These are phyloP conservation scores for Panthera uncia DNA, from an alignment of 2,113 vertebrate genomes.

Conservation along the genomic window DNA sequence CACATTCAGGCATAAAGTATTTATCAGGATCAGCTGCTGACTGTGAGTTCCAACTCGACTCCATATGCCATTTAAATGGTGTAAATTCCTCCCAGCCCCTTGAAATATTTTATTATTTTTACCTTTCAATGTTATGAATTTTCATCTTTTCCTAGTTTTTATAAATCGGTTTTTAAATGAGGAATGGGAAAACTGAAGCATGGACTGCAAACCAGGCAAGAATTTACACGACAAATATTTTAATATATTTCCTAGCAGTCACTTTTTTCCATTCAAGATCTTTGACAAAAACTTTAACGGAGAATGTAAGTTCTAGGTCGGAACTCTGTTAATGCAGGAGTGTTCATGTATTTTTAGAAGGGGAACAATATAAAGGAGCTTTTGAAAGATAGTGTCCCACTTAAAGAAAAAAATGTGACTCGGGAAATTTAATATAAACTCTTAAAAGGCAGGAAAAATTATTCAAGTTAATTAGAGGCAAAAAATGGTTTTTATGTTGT, in stretches of 20 bases:
- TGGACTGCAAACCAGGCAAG: neutral
- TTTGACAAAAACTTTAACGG: neutral
- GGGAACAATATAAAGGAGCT: neutral
- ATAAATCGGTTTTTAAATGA: neutral
- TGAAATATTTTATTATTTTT: neutral
- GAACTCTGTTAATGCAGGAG: neutral
- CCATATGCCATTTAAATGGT: neutral
- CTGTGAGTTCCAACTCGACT: neutral
- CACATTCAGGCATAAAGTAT: neutral
- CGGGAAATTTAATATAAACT: slow-evolving; percentile 45
- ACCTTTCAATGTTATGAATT: neutral
- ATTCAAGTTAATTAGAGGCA: slow-evolving; percentile 60
- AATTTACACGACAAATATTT: neutral
- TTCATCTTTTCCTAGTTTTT: neutral
- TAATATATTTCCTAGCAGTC: neutral
- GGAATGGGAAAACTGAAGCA: neutral
- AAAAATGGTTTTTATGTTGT: slow-evolving; percentile 65
- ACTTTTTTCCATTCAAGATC: neutral
- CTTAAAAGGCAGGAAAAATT: slow-evolving; percentile 54
- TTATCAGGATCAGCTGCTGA: neutral
- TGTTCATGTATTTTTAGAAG: neutral
- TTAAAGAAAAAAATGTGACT: neutral
- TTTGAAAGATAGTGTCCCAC: neutral
- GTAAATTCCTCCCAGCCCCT: neutral
- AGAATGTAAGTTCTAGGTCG: neutral